Percentiles rank a stretch among this genome's conserved stretches.
Evolutionary conservation across 2,797 vertebrate species (phyloP).

Genomic region (Oophaga sylvatica): DNA sequence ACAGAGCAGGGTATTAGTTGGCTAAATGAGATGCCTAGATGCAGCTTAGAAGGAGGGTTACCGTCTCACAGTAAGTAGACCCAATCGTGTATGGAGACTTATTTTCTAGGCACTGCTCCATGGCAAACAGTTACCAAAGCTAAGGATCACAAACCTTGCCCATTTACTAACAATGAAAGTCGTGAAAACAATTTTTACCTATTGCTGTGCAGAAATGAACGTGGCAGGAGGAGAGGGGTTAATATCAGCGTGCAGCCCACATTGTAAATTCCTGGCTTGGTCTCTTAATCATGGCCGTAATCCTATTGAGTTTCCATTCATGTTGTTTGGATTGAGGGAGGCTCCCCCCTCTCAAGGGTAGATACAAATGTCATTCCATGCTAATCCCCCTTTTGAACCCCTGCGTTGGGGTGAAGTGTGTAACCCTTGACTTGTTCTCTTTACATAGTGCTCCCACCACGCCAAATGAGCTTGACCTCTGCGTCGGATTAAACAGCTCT

Average conservation of each 20-base stretch:
- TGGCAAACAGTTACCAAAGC: too few relatives aligned
- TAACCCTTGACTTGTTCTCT: constrained; percentile 53
- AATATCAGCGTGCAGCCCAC: constrained; percentile 35
- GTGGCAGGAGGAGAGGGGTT: constrained; percentile 24
- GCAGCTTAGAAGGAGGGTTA: too few relatives aligned
- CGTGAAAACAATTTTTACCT: neutral
- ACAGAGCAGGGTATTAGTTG: too few relatives aligned
- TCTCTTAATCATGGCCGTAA: constrained; percentile 53
- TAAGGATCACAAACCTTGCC: neutral
- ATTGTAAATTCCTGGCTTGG: constrained; percentile 40
- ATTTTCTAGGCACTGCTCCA: too few relatives aligned
- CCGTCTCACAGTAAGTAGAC: neutral
- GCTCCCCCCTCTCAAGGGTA: constrained; percentile 38
- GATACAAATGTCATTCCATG: constrained; percentile 49
- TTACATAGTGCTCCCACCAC: constrained; percentile 10
- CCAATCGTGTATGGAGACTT: too few relatives aligned
- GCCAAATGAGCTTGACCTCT: constrained; percentile 50
- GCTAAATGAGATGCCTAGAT: too few relatives aligned
- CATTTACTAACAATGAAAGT: neutral
- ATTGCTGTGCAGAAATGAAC: neutral
- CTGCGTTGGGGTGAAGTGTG: constrained; percentile 41
- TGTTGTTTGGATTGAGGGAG: constrained; percentile 56
- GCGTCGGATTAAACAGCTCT: constrained; percentile 26
- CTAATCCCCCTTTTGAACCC: constrained; percentile 54
- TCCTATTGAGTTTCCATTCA: constrained; percentile 55